Base-by-base conservation (phyloP, 1,140 invertebrate genomes). In the Saccostrea cuccullata region DNA sequence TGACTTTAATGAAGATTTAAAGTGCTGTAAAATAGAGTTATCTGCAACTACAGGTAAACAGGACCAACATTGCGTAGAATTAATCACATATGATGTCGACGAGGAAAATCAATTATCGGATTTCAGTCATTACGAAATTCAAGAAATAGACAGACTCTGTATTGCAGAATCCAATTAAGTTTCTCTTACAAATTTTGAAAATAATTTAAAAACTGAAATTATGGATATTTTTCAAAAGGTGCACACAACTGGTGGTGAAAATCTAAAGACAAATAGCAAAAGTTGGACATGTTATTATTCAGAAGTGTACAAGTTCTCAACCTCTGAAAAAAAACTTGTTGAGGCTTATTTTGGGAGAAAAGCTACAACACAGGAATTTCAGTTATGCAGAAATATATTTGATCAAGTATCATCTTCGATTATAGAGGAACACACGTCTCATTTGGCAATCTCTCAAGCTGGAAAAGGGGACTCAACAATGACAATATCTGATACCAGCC, bases 1-100 rank as follows among this genome's bases (percentile, higher is more conserved):
- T 23, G 23, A 73, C 30, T 73, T 87, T 58, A 15, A 11, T 15
- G 64, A 40, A 23, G 58, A 40, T 87, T 87, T 87, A n/a, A 55
- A 87, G 20, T 87, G 86, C 56, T 87, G 86, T 36, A 36, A 36
- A 36, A 36, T 36, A 36, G 30, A 36, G 30, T 36, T 36, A 36
- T 36, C 30, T 36, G 30, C 30, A 36, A 36, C 30, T 36, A 36
- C 36, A 82, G 70, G 26, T 36, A 26, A 26, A 30, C 11, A n/a
- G 8, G 67, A 26, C 30, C 23, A 26, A 9, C n/a, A 73, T n/a
- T 73, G 23, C 26, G 12, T 13, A 11, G 23, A 73, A 23, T 15
- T 26, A 73, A 26, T 73, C 12, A 30, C n/a, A 9, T 70, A 12
- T 73, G 70, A 30, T 26, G 23, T 73, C 0, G 8, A 73, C 9